Conservation (phyloP, 23 tunicate species). For the Diplosoma virens region DNA sequence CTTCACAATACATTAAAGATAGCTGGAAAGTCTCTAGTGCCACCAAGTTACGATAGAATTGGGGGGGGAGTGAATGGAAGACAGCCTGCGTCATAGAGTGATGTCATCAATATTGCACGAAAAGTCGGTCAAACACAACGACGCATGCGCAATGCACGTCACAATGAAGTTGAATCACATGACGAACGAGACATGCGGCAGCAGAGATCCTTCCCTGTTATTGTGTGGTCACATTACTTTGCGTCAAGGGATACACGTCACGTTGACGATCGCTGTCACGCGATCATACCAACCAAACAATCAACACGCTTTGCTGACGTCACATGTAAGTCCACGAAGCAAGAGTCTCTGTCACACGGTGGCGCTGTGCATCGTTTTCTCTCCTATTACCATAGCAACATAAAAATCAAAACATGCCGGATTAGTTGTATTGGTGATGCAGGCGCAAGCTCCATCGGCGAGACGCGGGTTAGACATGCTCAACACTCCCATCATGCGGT, state of each 20-base stretch:
- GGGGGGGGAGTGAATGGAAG: background rate
- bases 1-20: too few relatives aligned
- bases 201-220: slow-evolving; percentile 40
- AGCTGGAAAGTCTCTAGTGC: slow-evolving; percentile 12
- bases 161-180: slow-evolving; percentile 35
- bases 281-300: background rate
- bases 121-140: slow-evolving; percentile 11
- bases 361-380: slow-evolving; percentile 52
- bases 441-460: background rate
- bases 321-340: slow-evolving; percentile 90
- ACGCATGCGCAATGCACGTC: background rate
- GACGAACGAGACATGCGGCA: slow-evolving; percentile 47
- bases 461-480: background rate
- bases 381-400: slow-evolving; percentile 41
- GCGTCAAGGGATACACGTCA: too few relatives aligned
- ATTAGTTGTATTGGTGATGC: background rate
- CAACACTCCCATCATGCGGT: slow-evolving; percentile 22
- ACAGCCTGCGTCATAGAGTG: slow-evolving; percentile 9
- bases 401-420: slow-evolving; percentile 22
- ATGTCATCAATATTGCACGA: slow-evolving; percentile 12
- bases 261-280: too few relatives aligned
- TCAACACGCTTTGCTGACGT: slow-evolving; percentile 35
- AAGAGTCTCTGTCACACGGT: slow-evolving; percentile 63
- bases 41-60: slow-evolving; percentile 14
- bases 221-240: slow-evolving; percentile 10